Conservation (phyloP, 2,797 vertebrate species). For the Poecilia velifera region DNA sequence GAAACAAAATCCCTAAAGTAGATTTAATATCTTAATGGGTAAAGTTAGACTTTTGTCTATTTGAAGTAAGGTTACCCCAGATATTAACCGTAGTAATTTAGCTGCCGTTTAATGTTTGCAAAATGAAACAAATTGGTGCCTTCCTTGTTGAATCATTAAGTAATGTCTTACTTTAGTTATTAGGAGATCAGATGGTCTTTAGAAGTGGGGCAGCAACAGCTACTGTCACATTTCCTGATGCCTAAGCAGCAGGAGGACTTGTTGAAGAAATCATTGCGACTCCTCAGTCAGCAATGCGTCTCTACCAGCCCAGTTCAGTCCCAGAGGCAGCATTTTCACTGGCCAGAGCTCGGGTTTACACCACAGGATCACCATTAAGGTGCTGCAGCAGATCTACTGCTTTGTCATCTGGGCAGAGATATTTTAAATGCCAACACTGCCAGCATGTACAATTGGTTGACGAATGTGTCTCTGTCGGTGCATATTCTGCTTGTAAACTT, state of each 20-base stretch:
- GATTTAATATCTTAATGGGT: not conserved
- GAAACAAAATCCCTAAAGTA: not conserved
- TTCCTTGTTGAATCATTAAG: not conserved
- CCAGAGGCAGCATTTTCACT: not conserved
- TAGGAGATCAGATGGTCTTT: not conserved
- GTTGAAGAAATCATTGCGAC: not conserved
- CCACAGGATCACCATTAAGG: not conserved
- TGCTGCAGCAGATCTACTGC: not conserved
- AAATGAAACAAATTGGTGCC: not conserved
- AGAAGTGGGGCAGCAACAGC: not conserved
- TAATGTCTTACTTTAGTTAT: not conserved
- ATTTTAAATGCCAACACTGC: not conserved
- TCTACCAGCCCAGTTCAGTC: not conserved
- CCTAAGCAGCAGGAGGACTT: not conserved
- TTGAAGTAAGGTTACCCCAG: not conserved
- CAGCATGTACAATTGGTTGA: not conserved
- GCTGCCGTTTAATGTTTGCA: not conserved
- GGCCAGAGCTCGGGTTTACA: not conserved
- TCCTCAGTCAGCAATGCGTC: not conserved
- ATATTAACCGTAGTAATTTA: not conserved
- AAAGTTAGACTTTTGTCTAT: not conserved
- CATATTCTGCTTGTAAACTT: not conserved
- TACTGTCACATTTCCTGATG: not conserved
- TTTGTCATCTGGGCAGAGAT: not conserved
- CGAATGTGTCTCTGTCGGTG: not conserved